Evolutionary conservation across 2,888 invertebrate genomes (phyloP).

Genomic region (Lasioglossum figueresi): DNA sequence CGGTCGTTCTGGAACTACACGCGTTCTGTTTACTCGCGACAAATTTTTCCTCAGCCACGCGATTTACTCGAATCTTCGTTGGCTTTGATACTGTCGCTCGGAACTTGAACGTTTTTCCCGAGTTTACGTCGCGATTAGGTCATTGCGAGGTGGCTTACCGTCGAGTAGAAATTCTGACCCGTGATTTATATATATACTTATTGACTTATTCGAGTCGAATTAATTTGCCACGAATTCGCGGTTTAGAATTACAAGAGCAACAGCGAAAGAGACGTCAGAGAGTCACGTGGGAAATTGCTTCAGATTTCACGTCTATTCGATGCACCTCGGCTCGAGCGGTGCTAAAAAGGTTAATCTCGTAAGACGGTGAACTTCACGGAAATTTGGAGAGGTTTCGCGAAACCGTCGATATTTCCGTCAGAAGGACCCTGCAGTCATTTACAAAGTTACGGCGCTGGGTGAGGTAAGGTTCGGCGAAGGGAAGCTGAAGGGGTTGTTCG

Average conservation of each 20-base stretch:
- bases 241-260: background rate
- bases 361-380: background rate
- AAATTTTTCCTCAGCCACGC: conserved; percentile 10
- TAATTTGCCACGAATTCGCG: background rate
- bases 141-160: background rate
- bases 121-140: background rate
- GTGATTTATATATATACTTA: background rate
- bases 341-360: background rate
- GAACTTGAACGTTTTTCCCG: conserved; percentile 11
- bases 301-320: background rate
- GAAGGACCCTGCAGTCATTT: conserved; percentile 18
- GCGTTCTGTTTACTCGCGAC: conserved; percentile 19
- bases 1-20: background rate
- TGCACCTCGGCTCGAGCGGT: background rate
- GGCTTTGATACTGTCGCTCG: background rate
- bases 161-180: background rate
- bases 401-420: background rate
- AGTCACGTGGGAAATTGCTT: background rate
- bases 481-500: background rate
- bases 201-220: background rate
- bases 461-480: background rate
- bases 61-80: conserved; percentile 28
- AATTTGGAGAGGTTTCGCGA: background rate
- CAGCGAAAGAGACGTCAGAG: background rate
- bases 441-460: background rate